phyloP scores from a whole-genome alignment of 2,888 invertebrate genomes.

The Ornithoptera alexandrae region DNA sequence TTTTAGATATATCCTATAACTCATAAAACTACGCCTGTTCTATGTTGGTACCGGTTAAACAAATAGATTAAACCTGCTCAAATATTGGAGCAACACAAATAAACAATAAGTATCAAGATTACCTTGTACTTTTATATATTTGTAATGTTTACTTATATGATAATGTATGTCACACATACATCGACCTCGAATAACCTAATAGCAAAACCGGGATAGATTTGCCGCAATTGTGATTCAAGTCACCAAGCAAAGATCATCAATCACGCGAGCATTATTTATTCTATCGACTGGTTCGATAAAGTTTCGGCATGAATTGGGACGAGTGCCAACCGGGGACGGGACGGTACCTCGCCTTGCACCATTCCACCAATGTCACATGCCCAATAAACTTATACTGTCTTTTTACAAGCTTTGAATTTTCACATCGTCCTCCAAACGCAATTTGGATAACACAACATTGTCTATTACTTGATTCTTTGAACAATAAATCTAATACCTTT shows the following conservation, averaged over 20 bases:
- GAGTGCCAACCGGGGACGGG: slow-evolving; percentile 61
- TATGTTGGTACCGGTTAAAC: too few relatives aligned
- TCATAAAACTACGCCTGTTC: too few relatives aligned
- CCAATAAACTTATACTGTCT: slow-evolving; percentile 29
- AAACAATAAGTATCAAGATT: background rate
- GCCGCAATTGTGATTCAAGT: slow-evolving; percentile 42
- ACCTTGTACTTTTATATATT: background rate
- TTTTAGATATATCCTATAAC: too few relatives aligned
- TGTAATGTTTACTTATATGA: background rate
- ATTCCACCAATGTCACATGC: slow-evolving; percentile 48
- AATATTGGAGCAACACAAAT: background rate
- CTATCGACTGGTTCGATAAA: slow-evolving; percentile 60
- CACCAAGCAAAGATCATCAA: slow-evolving; percentile 56
- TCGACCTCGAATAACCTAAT: slow-evolving; percentile 26
- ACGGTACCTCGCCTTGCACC: slow-evolving; percentile 41
- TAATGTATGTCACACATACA: slow-evolving; percentile 17
- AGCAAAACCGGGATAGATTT: slow-evolving; percentile 34
- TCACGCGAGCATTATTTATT: slow-evolving; percentile 71
- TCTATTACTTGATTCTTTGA: background rate
- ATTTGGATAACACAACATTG: slow-evolving; percentile 10
- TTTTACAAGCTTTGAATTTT: slow-evolving; percentile 25
- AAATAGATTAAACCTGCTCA: too few relatives aligned
- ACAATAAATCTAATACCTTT: background rate
- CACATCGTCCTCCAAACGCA: slow-evolving; percentile 16
- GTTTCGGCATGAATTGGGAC: slow-evolving; percentile 46